Conservation (phyloP, 2,797 vertebrate genomes). For the Syncerus caffer region DNA sequence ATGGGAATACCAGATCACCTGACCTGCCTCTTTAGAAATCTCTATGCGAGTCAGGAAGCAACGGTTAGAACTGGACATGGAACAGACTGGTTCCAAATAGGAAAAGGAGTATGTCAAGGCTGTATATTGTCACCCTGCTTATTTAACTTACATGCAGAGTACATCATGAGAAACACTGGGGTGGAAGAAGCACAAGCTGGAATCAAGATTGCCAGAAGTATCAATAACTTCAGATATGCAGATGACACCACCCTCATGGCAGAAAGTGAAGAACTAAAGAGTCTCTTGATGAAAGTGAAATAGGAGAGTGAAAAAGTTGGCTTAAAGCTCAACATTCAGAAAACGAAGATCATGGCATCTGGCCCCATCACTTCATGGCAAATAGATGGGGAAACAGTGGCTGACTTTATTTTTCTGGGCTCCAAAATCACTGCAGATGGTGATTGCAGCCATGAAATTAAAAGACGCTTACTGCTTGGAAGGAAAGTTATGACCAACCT, state of each 20-base stretch:
- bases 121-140: neutral
- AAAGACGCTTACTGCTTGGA: neutral
- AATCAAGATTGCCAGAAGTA: neutral
- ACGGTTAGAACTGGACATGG: neutral
- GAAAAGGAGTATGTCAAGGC: neutral
- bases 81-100: neutral
- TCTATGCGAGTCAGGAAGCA: neutral
- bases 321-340: neutral
- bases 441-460: neutral
- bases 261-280: neutral
- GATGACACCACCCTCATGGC: neutral
- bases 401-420: neutral
- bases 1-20: neutral
- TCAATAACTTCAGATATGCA: neutral
- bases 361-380: neutral
- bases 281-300: neutral
- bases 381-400: neutral
- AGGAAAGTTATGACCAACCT: neutral
- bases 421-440: neutral
- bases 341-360: neutral
- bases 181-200: neutral
- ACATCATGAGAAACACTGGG: neutral
- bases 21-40: neutral
- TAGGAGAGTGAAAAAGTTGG: neutral
- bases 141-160: neutral